Percentiles rank a stretch among this genome's conserved stretches.
Evolutionary conservation across 2,888 invertebrate species (phyloP).

Genomic region (Tenthredo distinguenda): DNA sequence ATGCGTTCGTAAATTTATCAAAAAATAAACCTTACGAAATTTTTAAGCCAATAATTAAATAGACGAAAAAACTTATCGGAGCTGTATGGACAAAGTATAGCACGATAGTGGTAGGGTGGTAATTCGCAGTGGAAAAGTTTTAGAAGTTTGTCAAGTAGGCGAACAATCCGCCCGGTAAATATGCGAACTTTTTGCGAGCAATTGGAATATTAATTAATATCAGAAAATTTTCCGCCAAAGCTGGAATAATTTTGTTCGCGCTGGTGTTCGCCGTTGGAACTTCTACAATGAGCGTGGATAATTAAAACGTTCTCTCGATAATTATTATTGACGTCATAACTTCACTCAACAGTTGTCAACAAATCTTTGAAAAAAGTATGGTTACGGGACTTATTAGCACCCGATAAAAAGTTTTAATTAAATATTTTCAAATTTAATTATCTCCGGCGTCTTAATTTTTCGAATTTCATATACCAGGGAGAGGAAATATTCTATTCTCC

Average conservation of each 20-base stretch:
- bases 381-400: neutral
- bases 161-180: constrained; percentile 45
- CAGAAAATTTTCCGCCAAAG: constrained; percentile 31
- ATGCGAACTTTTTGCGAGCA: constrained; percentile 44
- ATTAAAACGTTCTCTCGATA: constrained; percentile 68
- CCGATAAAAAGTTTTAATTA: constrained; percentile 61
- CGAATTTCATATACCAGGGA: constrained; percentile 13
- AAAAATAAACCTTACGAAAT: neutral
- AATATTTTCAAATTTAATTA: constrained; percentile 60
- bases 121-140: constrained; percentile 25
- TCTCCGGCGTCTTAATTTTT: constrained; percentile 12
- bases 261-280: neutral
- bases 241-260: constrained; percentile 47
- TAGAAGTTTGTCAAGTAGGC: constrained; percentile 41
- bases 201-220: constrained; percentile 53
- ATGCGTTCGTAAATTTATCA: neutral
- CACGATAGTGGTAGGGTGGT: neutral
- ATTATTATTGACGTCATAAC: constrained; percentile 67
- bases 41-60: neutral
- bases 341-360: constrained; percentile 61
- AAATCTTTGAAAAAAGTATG: constrained; percentile 24
- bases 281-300: constrained; percentile 60
- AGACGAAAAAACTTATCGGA: neutral
- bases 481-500: neutral
- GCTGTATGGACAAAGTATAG: neutral